Evolutionary conservation across 2,113 vertebrate species (phyloP), one percentile per base, ranked within the genome.

Genomic region (Aythya baeri): DNA sequence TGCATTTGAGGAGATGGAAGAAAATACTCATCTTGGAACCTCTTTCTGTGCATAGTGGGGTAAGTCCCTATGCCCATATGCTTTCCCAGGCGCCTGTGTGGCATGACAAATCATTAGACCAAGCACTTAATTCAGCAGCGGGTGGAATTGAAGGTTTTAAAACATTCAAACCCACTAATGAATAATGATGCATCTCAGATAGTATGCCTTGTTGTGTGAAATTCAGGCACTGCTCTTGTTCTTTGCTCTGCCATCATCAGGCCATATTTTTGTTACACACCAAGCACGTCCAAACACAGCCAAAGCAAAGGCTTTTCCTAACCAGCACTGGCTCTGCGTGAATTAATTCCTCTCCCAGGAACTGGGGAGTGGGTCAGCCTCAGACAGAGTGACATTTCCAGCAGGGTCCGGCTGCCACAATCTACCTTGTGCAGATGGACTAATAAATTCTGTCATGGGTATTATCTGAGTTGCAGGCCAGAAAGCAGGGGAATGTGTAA

Each of bases 351-450:
- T 74, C 70, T 27, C 10, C 66, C 63, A 63, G 57, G 86, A 90
- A 38, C 61, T 0, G 0, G 59, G n/a, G 70, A 84, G 67, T 79
- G 88, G 91, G 83, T 76, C 50, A 57, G 20, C 50, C 73, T 89
- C 93, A 74, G 83, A 93, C 29, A 80, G 25, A 95, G 70, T 1
- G 0, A 55, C 2, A 3, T 23, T 65, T 96, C 76, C 95, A 83
- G 68, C 1, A 0, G 88, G 78, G 86, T 82, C 81, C 84, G 87
- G 92, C 91, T 94, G 92, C 74, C 13, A 18, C 52, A 80, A 86
- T 83, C 95, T 83, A 83, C 84, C 91, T 76, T 7, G 3, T 68
- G 70, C 86, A 96, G 87, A 85, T 61, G 68, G 87, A 83, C 93
- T 92, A 89, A 92, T 27, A n/a, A 89, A 74, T 91, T 93, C 82